Base-by-base conservation (phyloP, 2,113 vertebrate species). In the Dromiciops gliroides region DNA sequence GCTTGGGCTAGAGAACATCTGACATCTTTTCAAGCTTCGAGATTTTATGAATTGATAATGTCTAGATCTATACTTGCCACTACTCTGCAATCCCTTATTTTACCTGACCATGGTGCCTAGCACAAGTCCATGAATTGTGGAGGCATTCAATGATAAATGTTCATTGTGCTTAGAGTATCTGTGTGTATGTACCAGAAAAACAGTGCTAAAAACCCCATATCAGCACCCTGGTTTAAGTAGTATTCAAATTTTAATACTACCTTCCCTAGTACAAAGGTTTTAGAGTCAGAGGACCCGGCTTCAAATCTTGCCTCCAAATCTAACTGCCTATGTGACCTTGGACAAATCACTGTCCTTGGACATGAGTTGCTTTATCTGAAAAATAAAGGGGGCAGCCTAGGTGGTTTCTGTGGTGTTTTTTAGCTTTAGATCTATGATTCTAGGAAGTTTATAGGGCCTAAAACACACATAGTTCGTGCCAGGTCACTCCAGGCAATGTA, bases 101-200 rank as follows among this genome's bases (percentile, higher is more conserved):
- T 44, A 19, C 8, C n/a, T 83, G 16, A 44, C 44, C 19, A 8
- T 44, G 37, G 19, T 44, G 6, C 19, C 67, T 83, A 83, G 2
- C 50, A 24, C 48, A 31, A 51, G 31, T 26, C 51, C 48, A 90
- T 44, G 49, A 90, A 90, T 28, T 31, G 48, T 90, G 94, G 22
- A 83, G 94, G 44, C 94, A 19, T 67, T 89, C 51, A 53, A 50
- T 47, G 52, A 91, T 95, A 93, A 91, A 93, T 93, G 89, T 92
- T 90, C 89, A 95, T 89, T 48, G 89, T 49, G 0, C 94, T 48
- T 28, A 50, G 91, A 93, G 49, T 52, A 88, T 92, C 56, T 25
- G 2, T 52, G 22, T 48, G 37, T 44, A 47, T 1, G 28, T 53
- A 48, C 49, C 51, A 83, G 89, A 60, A 56, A 92, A 60, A 7